Evolutionary conservation across 2,888 invertebrate species (phyloP).

Genomic region (Xestia ashworthii): DNA sequence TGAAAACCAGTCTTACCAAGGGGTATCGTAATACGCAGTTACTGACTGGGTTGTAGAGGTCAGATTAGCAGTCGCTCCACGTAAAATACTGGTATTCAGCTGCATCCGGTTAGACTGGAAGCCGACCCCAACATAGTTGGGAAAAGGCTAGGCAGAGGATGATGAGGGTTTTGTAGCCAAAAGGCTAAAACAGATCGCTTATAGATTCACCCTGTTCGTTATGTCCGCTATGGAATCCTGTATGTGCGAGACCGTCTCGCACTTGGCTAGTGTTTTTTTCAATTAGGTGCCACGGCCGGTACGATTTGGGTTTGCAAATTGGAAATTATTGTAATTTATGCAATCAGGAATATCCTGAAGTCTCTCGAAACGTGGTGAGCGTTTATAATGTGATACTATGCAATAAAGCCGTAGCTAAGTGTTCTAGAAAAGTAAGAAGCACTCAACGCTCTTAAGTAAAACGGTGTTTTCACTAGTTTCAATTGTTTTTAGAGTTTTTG

Average conservation of each 20-base stretch:
- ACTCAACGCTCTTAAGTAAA: constrained; percentile 62
- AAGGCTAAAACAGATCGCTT: neutral
- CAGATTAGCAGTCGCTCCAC: no score
- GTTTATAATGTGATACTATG: constrained; percentile 60
- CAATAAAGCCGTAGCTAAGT: constrained; percentile 65
- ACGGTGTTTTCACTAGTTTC: constrained; percentile 61
- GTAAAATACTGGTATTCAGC: no score
- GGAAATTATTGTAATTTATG: neutral
- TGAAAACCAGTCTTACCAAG: no score
- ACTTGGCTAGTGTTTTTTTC: neutral
- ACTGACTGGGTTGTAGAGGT: no score
- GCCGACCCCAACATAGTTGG: no score
- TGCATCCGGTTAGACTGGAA: no score
- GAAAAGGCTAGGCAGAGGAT: no score
- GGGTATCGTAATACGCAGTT: no score
- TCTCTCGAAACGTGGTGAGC: constrained; percentile 11
- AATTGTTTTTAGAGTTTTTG: constrained; percentile 56
- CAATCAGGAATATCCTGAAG: constrained; percentile 21
- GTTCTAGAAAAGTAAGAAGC: constrained; percentile 62
- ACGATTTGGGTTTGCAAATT: neutral
- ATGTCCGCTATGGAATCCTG: neutral
- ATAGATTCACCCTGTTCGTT: neutral
- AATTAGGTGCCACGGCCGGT: neutral
- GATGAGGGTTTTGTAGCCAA: no score
- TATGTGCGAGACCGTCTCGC: no score